Conservation (phyloP, 2,113 vertebrate genomes). For the Solenodon paradoxus region DNA sequence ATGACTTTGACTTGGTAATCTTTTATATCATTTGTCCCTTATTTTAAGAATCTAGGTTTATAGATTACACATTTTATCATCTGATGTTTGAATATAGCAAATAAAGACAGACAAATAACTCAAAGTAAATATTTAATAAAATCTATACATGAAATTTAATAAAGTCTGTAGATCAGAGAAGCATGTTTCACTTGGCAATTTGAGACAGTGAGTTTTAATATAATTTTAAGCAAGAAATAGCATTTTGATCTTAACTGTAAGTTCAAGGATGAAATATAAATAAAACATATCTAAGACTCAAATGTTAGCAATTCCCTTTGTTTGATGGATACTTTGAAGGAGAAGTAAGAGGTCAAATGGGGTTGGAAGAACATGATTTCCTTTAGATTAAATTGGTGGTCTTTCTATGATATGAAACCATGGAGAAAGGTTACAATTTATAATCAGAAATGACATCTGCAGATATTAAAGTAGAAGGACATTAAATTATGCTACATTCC, state of each 20-base stretch:
- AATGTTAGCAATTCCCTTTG: background rate
- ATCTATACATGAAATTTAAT: background rate
- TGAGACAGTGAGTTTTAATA: background rate
- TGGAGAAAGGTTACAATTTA: background rate
- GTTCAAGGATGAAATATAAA: slow-evolving; percentile 27
- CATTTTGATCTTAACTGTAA: background rate
- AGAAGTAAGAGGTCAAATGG: background rate
- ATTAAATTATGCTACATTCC: slow-evolving; percentile 8
- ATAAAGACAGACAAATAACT: background rate
- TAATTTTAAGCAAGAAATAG: background rate
- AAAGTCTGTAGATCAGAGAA: background rate
- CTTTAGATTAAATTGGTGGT: slow-evolving; percentile 5
- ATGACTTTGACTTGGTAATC: no score
- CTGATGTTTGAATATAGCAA: background rate
- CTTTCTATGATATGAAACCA: background rate
- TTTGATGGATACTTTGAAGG: background rate
- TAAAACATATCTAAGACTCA: background rate
- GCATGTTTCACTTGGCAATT: background rate
- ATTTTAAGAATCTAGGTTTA: slow-evolving; percentile 33
- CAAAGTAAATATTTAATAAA: slow-evolving; percentile 38
- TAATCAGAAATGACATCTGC: slow-evolving; percentile 26
- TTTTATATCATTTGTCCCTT: background rate
- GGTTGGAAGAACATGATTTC: background rate
- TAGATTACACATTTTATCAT: background rate
- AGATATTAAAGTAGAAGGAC: slow-evolving; percentile 8